Percentiles rank a stretch among this genome's conserved stretches.
These are phyloP conservation scores for Aphodius granarius DNA, from an alignment of 2,888 invertebrate species.

Conservation along the genomic window DNA sequence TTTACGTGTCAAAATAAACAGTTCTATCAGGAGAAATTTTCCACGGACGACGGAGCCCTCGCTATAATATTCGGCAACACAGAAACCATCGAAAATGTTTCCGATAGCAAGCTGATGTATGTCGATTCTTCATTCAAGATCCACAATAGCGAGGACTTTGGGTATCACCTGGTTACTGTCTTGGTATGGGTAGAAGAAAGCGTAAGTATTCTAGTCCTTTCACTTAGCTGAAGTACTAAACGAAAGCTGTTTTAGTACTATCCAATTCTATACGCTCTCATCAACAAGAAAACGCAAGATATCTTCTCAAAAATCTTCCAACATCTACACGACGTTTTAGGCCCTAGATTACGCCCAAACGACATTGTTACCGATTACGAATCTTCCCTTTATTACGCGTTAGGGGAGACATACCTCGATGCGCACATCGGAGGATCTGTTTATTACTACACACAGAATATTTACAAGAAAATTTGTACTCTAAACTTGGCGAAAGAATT, in stretches of 20 bases:
- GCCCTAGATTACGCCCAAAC: conserved; percentile 44
- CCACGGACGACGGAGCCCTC: conserved; percentile 54
- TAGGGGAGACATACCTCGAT: conserved; percentile 47
- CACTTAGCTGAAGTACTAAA: too few relatives aligned
- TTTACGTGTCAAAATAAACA: conserved; percentile 45
- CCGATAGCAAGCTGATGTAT: conserved; percentile 47
- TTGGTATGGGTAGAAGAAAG: conserved; percentile 48
- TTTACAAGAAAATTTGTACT: conserved; percentile 49
- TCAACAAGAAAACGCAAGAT: conserved; percentile 44
- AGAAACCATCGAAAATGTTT: conserved; percentile 41
- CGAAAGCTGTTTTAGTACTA: conserved; percentile 50
- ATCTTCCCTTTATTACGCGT: conserved; percentile 47
- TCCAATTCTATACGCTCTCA: conserved; percentile 46
- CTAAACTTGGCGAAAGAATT: conserved; percentile 45
- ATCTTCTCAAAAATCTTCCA: conserved; percentile 47
- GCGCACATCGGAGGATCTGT: conserved; percentile 49
- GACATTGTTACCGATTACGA: conserved; percentile 52
- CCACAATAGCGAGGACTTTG: conserved; percentile 44
- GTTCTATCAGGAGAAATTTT: conserved; percentile 64
- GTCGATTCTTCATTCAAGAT: conserved; percentile 50
- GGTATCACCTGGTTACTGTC: conserved; percentile 47
- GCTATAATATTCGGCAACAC: conserved; percentile 47
- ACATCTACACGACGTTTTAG: conserved; percentile 43
- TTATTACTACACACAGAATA: conserved; percentile 49
- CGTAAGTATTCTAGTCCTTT: conserved; percentile 41